phyloP scores from a whole-genome alignment of 2,888 invertebrate species.

The Urechis unicinctus region DNA sequence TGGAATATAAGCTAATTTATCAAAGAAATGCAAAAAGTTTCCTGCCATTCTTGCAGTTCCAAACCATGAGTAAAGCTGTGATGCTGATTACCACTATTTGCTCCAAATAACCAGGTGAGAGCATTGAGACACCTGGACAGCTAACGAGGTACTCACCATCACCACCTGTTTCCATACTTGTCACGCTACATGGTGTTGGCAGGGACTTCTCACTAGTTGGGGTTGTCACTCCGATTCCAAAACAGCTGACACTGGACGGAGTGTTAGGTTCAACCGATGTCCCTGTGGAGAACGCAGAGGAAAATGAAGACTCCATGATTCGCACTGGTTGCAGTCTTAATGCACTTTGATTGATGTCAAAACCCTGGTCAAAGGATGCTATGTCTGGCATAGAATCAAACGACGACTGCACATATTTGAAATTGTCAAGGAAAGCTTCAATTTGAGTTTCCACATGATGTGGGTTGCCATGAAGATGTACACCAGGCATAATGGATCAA shows the following conservation, averaged over 20 bases:
- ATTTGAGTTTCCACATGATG: neutral
- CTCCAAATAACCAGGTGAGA: too few species aligned
- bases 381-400: neutral
- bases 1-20: too few species aligned
- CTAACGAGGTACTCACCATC: too few species aligned
- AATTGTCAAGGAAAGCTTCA: neutral
- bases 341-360: neutral
- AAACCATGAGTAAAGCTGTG: too few species aligned
- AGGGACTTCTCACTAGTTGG: neutral
- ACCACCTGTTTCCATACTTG: too few species aligned
- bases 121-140: too few species aligned
- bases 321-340: neutral
- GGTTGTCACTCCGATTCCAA: neutral
- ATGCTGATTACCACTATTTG: too few species aligned
- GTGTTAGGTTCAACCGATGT: neutral
- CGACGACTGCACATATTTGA: neutral
- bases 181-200: too few species aligned
- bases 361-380: neutral
- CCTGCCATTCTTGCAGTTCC: too few species aligned
- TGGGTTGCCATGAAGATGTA: too few species aligned
- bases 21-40: too few species aligned
- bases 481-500: too few species aligned
- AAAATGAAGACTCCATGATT: neutral
- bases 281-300: neutral
- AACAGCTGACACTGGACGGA: neutral